phyloP scores from a whole-genome alignment of 1,140 invertebrate genomes.

The Thalassaphorura encarpata region DNA sequence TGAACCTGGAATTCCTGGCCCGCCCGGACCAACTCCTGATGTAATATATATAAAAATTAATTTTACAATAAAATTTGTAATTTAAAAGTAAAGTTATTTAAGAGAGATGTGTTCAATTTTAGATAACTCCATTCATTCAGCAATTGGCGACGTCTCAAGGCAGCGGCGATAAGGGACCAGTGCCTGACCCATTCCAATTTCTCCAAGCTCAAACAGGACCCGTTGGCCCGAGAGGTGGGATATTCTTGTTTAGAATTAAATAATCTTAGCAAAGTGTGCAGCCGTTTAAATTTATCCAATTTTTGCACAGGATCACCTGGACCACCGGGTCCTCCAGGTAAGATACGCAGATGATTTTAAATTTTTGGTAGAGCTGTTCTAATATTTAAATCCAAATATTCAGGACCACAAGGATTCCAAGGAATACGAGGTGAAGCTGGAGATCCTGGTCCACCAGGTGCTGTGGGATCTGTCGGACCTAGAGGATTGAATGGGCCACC shows the following conservation, averaged over 20 bases:
- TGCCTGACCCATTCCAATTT: conserved; percentile 55
- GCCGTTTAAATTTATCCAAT: too few relatives aligned
- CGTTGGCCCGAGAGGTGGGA: conserved; percentile 57
- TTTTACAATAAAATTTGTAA: too few relatives aligned
- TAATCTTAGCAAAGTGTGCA: background rate
- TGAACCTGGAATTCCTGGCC: conserved; percentile 54
- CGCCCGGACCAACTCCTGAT: conserved; percentile 61
- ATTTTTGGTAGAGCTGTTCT: background rate
- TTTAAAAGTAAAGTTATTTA: background rate
- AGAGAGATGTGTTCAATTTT: background rate
- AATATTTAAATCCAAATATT: conserved; percentile 39
- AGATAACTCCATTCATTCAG: conserved; percentile 50
- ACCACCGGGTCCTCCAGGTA: conserved; percentile 9
- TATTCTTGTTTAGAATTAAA: conserved; percentile 50
- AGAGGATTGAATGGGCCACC: conserved; percentile 55
- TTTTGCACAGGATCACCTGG: background rate
- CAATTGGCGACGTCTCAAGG: conserved; percentile 53
- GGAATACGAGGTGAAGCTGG: conserved; percentile 60
- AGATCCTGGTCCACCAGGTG: conserved; percentile 49
- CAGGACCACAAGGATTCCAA: conserved; percentile 66
- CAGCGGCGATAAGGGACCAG: conserved; percentile 61
- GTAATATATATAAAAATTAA: conserved; percentile 40
- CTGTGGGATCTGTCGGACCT: conserved; percentile 45
- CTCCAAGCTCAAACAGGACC: conserved; percentile 66
- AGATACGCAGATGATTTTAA: background rate